Evolutionary conservation across 2,797 vertebrate genomes (phyloP), one percentile per base, ranked within the genome.

Genomic region (Phataginus tetradactyla): DNA sequence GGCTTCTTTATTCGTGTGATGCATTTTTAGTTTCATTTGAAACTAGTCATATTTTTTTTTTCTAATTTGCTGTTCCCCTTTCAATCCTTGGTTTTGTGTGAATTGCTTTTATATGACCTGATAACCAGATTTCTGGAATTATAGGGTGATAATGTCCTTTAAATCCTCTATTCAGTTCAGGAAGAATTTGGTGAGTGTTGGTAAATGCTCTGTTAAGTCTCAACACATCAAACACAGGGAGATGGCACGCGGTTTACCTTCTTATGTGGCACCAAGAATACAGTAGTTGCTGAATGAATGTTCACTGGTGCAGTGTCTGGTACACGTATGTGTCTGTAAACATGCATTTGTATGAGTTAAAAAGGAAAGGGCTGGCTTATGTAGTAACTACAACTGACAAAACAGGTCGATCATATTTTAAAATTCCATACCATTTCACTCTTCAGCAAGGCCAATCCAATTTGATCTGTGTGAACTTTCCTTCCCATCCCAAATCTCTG

Each of bases 401-500:
- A 51, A 77, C 5, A 94, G 29, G 14, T 55, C 86, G 32, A 79
- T 72, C 29, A 13, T n/a, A 57, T 15, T 84, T 72, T 88, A 53
- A 1, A 90, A 89, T 94, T 66, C 23, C 95, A 87, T 98, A 99
- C 99, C 99, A 99, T 99, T 97, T 99, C 99, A 96, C 98, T 99
- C 97, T 99, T 99, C 94, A 99, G 98, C 92, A 99, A 98, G 94
- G 99, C 99, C 96, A 99, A 98, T 95, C 99, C 99, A 55, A 99
- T 99, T 96, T 98, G 98, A 98, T 99, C 99, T 13, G 99, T 99
- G 96, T 99, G 99, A 95, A 99, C 95, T 37, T 98, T 99, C 94
- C 99, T 99, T 79, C 98, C 99, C 53, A 98, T 99, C 69, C 99
- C 99, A 98, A 99, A 99, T 97, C 99, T 98, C 98, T 99, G 99